These are phyloP conservation scores for Lasioglossum figueresi DNA, from an alignment of 2,888 invertebrate species.

Conservation along the genomic window DNA sequence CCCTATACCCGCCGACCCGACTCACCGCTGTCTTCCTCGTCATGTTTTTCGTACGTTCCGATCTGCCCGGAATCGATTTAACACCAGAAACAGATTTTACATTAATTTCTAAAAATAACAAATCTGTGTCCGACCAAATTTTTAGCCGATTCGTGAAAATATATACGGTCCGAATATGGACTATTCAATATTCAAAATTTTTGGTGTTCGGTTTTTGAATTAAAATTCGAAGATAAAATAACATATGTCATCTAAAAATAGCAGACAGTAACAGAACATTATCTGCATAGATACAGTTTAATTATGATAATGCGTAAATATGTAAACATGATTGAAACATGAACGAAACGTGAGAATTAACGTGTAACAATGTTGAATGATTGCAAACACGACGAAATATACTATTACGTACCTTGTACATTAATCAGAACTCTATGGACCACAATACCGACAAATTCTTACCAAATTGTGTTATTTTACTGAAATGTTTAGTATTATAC, in stretches of 20 bases:
- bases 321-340: not conserved
- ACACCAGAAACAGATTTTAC: too few relatives aligned
- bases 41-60: not conserved
- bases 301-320: not conserved
- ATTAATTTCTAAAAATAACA: too few relatives aligned
- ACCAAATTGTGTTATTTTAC: too few relatives aligned
- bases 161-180: too few relatives aligned
- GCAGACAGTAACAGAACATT: too few relatives aligned
- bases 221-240: too few relatives aligned
- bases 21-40: conserved; percentile 18
- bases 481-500: not conserved
- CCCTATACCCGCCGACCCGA: conserved; percentile 13
- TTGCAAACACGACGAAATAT: not conserved
- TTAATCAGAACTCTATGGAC: not conserved
- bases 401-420: not conserved
- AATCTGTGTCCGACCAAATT: not conserved
- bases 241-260: too few relatives aligned
- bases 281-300: not conserved
- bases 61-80: conserved; percentile 3
- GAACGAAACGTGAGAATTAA: not conserved
- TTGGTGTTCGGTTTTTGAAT: too few relatives aligned
- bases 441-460: not conserved
- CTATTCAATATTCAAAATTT: too few relatives aligned
- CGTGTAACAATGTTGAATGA: not conserved
- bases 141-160: not conserved